These are phyloP conservation scores for Thumatha senex DNA, from an alignment of 2,888 invertebrate genomes.

Conservation along the genomic window DNA sequence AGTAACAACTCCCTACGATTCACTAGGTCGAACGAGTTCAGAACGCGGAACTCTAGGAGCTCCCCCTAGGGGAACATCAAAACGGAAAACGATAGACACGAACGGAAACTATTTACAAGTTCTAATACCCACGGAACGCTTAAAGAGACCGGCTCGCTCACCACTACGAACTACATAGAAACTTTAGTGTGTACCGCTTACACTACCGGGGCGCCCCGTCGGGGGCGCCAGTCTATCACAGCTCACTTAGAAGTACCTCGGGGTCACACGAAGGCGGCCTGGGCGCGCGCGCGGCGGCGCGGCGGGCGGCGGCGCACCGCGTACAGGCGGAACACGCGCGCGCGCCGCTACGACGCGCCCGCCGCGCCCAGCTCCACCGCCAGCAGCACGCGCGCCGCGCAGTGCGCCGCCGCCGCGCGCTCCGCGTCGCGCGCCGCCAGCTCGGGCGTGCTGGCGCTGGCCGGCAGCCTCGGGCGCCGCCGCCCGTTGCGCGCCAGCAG, in stretches of 20 bases:
- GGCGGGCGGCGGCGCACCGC: slow-evolving; percentile 57
- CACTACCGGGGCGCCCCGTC: slow-evolving; percentile 30
- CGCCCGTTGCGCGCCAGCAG: slow-evolving; percentile 57
- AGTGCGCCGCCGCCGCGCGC: slow-evolving; percentile 31
- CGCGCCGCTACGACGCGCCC: slow-evolving; percentile 48
- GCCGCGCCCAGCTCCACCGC: slow-evolving; percentile 65
- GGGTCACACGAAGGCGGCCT: slow-evolving; percentile 15
- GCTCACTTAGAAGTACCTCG: slow-evolving; percentile 66
- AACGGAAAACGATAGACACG: slow-evolving; percentile 74
- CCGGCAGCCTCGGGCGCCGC: slow-evolving; percentile 44
- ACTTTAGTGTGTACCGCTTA: slow-evolving; percentile 54
- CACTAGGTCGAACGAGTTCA: slow-evolving; percentile 70
- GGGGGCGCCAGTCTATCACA: slow-evolving; percentile 77
- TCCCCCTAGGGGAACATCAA: slow-evolving; percentile 78
- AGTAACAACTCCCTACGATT: slow-evolving; percentile 67
- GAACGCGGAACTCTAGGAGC: slow-evolving; percentile 75
- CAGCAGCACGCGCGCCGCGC: slow-evolving; percentile 64
- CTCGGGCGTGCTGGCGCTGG: slow-evolving; percentile 66
- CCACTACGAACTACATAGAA: slow-evolving; percentile 50
- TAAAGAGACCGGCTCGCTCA: slow-evolving; percentile 54
- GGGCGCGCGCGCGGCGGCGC: slow-evolving; percentile 15
- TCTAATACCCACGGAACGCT: slow-evolving; percentile 70
- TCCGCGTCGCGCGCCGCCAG: slow-evolving; percentile 53
- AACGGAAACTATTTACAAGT: slow-evolving; percentile 72
- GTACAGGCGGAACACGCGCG: slow-evolving; percentile 79